phyloP scores from a whole-genome alignment of 2,797 vertebrate genomes.

The Chaunax sp. region DNA sequence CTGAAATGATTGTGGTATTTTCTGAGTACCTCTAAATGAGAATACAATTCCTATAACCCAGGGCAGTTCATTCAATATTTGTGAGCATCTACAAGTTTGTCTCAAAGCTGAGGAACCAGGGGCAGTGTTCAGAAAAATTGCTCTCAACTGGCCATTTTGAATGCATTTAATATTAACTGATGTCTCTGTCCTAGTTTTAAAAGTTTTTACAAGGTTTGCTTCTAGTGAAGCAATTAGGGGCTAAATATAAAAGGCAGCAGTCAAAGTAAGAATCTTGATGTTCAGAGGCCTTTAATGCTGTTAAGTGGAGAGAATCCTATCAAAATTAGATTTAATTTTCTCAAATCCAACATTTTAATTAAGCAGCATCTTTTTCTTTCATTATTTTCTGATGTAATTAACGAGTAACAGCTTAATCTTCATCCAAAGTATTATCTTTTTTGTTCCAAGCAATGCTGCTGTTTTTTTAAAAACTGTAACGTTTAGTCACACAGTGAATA shows the following conservation, averaged over 20 bases:
- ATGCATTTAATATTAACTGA: conserved; percentile 47
- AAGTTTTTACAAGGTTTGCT: conserved; percentile 38
- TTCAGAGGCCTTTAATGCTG: not conserved
- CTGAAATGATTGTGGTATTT: conserved; percentile 62
- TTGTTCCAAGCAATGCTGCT: not conserved
- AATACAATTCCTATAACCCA: conserved; percentile 66
- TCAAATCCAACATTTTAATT: conserved; percentile 1
- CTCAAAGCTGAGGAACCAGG: conserved; percentile 44
- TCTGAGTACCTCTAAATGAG: conserved; percentile 71
- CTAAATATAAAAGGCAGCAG: conserved; percentile 3
- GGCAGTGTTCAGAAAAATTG: conserved; percentile 44
- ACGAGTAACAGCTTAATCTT: not conserved
- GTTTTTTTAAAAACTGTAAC: not conserved
- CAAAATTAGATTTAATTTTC: not conserved
- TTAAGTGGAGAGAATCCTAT: not conserved
- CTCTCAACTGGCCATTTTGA: conserved; percentile 54
- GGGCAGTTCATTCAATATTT: conserved; percentile 67
- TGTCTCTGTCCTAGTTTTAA: conserved; percentile 21
- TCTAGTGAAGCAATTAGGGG: conserved; percentile 10
- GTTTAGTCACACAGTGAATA: not conserved
- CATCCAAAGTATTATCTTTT: not conserved
- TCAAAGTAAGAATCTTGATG: not conserved
- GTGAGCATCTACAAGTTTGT: conserved; percentile 60
- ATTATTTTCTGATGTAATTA: not conserved
- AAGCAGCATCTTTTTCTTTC: not conserved